Percentiles rank a stretch among this genome's conserved stretches.
Conservation (phyloP, 2,113 vertebrate species). For the Zosterops hypoxanthus region DNA sequence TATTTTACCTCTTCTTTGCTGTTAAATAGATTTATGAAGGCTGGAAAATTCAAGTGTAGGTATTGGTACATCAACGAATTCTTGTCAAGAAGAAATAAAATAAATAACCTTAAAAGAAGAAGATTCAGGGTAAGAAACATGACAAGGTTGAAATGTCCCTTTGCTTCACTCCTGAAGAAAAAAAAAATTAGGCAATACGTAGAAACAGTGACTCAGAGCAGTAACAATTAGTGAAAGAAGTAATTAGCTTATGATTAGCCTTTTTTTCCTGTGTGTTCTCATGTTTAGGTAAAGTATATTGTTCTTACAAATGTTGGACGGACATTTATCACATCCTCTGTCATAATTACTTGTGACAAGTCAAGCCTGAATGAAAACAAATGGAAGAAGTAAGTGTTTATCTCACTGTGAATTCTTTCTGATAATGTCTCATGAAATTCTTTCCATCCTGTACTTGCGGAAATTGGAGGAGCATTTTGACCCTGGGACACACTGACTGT, state of each 20-base stretch:
- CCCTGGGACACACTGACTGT: neutral
- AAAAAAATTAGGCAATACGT: neutral
- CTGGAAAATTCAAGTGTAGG: neutral
- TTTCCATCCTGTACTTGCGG: slow-evolving; percentile 40
- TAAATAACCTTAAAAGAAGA: neutral
- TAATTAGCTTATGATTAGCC: slow-evolving; percentile 49
- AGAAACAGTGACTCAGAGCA: slow-evolving; percentile 46
- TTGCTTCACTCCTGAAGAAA: slow-evolving; percentile 1
- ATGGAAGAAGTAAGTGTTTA: slow-evolving; percentile 62
- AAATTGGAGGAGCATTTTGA: slow-evolving; percentile 35
- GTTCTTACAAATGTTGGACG: slow-evolving; percentile 49
- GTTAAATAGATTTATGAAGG: neutral
- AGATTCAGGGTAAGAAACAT: neutral
- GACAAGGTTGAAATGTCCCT: neutral
- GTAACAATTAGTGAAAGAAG: slow-evolving; percentile 58
- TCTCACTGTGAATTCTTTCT: slow-evolving; percentile 52
- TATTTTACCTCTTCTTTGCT: neutral
- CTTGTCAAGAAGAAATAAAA: neutral
- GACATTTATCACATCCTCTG: slow-evolving; percentile 70
- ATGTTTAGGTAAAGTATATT: slow-evolving; percentile 62
- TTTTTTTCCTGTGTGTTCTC: slow-evolving; percentile 59
- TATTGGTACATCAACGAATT: neutral
- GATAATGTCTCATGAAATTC: slow-evolving; percentile 44
- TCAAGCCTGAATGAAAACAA: slow-evolving; percentile 58
- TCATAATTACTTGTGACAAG: slow-evolving; percentile 57